Conservation (phyloP, 2,888 invertebrate species). For the Cataglyphis rosenhaueri region DNA sequence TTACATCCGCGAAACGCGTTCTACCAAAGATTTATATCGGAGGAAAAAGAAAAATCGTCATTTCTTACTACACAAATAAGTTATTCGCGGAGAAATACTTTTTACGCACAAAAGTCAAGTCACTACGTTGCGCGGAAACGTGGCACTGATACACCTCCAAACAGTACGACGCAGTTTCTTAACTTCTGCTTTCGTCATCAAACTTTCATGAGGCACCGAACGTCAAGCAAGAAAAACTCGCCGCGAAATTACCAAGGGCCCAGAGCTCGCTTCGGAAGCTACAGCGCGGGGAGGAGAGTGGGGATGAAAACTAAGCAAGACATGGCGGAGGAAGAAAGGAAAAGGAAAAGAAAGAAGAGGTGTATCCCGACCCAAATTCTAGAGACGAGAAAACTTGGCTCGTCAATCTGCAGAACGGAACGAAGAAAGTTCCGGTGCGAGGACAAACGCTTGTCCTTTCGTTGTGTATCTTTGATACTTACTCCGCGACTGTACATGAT, state of each 20-base stretch:
- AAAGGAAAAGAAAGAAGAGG: slow-evolving; percentile 61
- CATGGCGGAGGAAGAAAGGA: slow-evolving; percentile 52
- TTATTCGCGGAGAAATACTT: slow-evolving; percentile 62
- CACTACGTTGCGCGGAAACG: slow-evolving; percentile 66
- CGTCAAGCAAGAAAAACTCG: slow-evolving; percentile 72
- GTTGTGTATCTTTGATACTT: slow-evolving; percentile 80
- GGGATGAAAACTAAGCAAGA: slow-evolving; percentile 63
- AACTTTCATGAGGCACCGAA: slow-evolving; percentile 81
- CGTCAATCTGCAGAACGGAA: slow-evolving; percentile 84
- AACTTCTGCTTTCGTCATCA: slow-evolving; percentile 78
- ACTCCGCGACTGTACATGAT: slow-evolving; percentile 64
- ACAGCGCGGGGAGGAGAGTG: slow-evolving; percentile 46
- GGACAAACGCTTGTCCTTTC: slow-evolving; percentile 78
- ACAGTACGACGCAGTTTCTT: slow-evolving; percentile 63
- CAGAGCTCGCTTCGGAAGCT: slow-evolving; percentile 63
- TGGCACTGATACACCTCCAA: slow-evolving; percentile 70
- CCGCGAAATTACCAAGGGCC: slow-evolving; percentile 71
- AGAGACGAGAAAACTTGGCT: slow-evolving; percentile 83
- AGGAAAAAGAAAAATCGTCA: slow-evolving; percentile 40
- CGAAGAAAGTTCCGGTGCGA: slow-evolving; percentile 84
- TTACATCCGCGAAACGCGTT: slow-evolving; percentile 21
- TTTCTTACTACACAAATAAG: slow-evolving; percentile 68
- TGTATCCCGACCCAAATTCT: slow-evolving; percentile 83
- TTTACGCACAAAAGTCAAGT: slow-evolving; percentile 60
- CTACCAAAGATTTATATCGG: slow-evolving; percentile 34